Evolutionary conservation across 1,140 invertebrate genomes (phyloP), one percentile per base, ranked within the genome.

Genomic region (Odontomachus brunneus): DNA sequence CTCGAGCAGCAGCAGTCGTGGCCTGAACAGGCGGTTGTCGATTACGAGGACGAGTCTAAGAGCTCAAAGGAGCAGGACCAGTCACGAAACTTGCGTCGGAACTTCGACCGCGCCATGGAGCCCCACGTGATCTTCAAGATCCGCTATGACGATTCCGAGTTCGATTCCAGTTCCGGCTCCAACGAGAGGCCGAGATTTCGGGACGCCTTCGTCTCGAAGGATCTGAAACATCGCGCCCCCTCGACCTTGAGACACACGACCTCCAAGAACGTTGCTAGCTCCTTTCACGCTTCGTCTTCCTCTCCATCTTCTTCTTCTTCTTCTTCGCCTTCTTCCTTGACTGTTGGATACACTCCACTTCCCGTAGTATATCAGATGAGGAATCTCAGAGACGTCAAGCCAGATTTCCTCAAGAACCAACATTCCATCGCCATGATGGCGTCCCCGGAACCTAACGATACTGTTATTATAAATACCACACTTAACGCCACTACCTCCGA

Each of bases 121-220:
- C 90, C 93, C 0, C 92, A 93, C 67, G 92, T 94, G 48, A 85
- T 94, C 15, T 94, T 94, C 69, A 92, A 93, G 60, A 93, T 94
- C n/a, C 84, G 91, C 0, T 92, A 92, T 82, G 92, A 94, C 53
- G 93, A 94, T 53, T 91, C 92, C 0, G 92, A 93, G 3, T 91
- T 92, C 57, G 92, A 94, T 38, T 91, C 91, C 0, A 89, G 74
- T 9, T 92, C 90, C 0, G 85, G 72, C 4, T 92, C 90, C 7
- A 88, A 92, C 9, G 90, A 92, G n/a, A 83, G 29, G 22, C 26
- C 51, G 0, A 89, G 49, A 44, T 17, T 55, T 60, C 38, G 51
- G 33, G 55, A 83, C 29, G 51, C 38, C 15, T 17, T 33, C 22
- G 33, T 17, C 4, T 44, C 63, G 9, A 88, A 69, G 11, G 59